Evolutionary conservation across 2,113 vertebrate species (phyloP), one percentile per base, ranked within the genome.

Genomic region (Pandion haliaetus): DNA sequence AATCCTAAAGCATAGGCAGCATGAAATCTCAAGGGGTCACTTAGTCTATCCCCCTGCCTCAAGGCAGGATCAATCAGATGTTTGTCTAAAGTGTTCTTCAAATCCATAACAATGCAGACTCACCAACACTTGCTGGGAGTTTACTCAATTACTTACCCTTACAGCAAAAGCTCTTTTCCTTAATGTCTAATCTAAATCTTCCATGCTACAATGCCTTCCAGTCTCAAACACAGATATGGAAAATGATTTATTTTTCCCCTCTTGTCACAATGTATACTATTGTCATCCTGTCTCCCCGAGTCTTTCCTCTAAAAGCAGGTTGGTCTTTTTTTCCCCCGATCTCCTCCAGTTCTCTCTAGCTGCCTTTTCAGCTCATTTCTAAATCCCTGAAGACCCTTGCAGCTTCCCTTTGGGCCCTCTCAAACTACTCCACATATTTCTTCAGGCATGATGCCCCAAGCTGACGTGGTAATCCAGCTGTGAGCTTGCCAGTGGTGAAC

Each of bases 261-360:
- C 34, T 82, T 63, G 59, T 59, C 4, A 24, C 24, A 74, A 62
- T 2, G 2, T 54, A 55, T 40, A 36, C 45, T 62, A 4, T 9
- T 63, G 45, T 55, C 26, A 79, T 63, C 21, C 34, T 58, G 25
- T 42, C 20, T 76, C 26, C 12, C 14, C 49, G 14, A 61, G 38
- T 47, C 23, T 6, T 78, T 93, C 31, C 65, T 63, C 52, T 76
- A 17, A 4, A 91, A 86, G 82, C 7, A 49, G 9, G 65, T 54
- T 2, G 2, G 11, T 1, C 4, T n/a, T 62, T 32, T n/a, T 34
- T 14, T 4, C 7, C 9, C 5, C 15, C 9, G 26, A 3, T 44
- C 38, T 70, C 61, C 69, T 93, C 36, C 20, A 74, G 9, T 25
- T 76, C 57, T 89, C 57, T 72, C 31, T 47, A 74, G 72, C 47